phyloP scores from a whole-genome alignment of 1,140 invertebrate species.

The Euura saliciscinereae region DNA sequence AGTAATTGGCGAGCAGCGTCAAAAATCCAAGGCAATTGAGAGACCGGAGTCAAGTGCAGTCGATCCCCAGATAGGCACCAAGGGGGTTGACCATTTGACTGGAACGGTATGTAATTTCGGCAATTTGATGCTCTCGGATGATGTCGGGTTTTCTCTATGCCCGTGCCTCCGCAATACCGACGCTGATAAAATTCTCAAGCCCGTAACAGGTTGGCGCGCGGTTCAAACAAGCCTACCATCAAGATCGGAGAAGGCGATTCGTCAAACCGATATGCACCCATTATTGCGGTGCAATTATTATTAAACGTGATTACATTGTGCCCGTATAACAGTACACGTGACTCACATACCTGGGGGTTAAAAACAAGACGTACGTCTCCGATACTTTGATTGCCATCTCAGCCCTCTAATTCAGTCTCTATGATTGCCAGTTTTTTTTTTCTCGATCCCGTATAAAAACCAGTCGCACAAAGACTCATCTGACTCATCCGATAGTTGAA shows the following conservation, averaged over 20 bases:
- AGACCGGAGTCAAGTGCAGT: neutral
- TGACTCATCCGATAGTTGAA: too few relatives aligned
- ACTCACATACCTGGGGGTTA: neutral
- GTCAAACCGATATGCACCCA: neutral
- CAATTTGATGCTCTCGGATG: neutral
- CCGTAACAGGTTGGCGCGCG: neutral
- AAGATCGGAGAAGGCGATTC: neutral
- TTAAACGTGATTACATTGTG: slow-evolving; percentile 6
- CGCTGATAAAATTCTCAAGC: too few relatives aligned
- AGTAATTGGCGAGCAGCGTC: too few relatives aligned
- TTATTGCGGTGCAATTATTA: neutral
- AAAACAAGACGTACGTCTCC: neutral
- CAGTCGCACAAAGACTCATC: too few relatives aligned
- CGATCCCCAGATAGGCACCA: neutral
- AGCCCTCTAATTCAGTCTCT: neutral
- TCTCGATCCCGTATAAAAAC: too few relatives aligned
- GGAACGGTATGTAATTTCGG: neutral
- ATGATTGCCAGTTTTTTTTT: too few relatives aligned
- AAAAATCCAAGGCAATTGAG: neutral
- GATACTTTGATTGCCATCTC: neutral
- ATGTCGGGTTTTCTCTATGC: too few relatives aligned
- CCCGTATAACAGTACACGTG: neutral
- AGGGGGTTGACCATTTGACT: neutral
- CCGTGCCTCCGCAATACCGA: too few relatives aligned
- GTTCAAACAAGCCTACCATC: neutral